Base-by-base conservation (phyloP, 2,797 vertebrate species). In the Dendrocincla tyrannina region DNA sequence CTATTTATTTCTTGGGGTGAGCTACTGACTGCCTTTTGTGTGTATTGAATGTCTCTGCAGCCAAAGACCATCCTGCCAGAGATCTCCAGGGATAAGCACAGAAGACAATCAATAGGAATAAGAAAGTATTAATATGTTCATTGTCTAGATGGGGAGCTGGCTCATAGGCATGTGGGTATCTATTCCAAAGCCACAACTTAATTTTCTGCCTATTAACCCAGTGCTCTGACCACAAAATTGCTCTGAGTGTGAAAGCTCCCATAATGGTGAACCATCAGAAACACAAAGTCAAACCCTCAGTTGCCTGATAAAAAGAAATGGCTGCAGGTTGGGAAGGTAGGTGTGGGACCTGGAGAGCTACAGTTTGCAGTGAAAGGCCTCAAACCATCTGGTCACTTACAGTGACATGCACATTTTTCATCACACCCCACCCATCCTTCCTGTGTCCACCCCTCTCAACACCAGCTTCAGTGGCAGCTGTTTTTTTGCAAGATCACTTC, bases 121-220 rank as follows among this genome's bases (percentile, higher is more conserved):
- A 70, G 53, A 41, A 93, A 68, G 23, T 55, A 64, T 53, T 9
- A 15, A 32, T 67, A 73, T 37, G 7, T 59, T 77, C 7, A 32
- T 86, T 77, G 87, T 68, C n/a, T 53, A 59, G 30, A 37, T 28
- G 39, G 23, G 39, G 44, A 94, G 30, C 49, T 87, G 30, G n/a
- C 55, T 37, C 27, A 63, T 33, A 49, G 35, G 47, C 13, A 58
- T 16, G 41, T 32, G 32, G 8, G 9, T 82, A 42, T 77, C 56
- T 92, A 74, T 81, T 83, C 64, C 73, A 82, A 90, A 91, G 64
- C 72, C 64, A 87, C 5, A 5, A 30, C 30, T 76, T 85, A 46
- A 89, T 88, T 89, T 94, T 90, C 85, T 94, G 16, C 58, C 74
- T 94, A 82, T 49, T 73, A 88, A 39, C 35, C 33, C 44, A 63